These are phyloP conservation scores for Rousettus leschenaultii DNA, from an alignment of 2,113 vertebrate genomes.

Conservation along the genomic window DNA sequence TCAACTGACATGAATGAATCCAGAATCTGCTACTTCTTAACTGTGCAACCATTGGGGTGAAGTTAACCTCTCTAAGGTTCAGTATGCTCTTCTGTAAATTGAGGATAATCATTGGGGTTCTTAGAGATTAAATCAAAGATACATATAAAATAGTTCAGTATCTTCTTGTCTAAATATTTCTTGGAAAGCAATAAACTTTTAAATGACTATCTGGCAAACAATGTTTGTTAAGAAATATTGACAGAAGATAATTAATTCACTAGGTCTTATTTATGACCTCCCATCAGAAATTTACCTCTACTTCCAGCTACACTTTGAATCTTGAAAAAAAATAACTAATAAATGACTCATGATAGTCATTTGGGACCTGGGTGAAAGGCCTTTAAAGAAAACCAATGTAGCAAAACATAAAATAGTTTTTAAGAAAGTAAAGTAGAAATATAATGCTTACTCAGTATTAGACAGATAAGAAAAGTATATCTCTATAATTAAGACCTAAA, in stretches of 20 bases:
- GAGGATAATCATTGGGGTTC: neutral
- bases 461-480: neutral
- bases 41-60: neutral
- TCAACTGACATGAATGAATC: neutral
- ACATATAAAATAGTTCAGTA: neutral
- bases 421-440: neutral
- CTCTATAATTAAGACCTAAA: neutral
- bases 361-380: neutral
- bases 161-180: neutral
- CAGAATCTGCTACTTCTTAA: neutral
- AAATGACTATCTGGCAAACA: neutral
- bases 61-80: neutral
- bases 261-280: neutral
- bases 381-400: neutral
- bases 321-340: neutral
- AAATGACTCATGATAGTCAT: neutral
- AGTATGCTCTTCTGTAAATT: neutral
- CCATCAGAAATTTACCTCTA: neutral
- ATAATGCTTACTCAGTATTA: neutral
- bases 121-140: neutral
- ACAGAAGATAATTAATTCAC: neutral
- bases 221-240: neutral
- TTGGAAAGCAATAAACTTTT: neutral
- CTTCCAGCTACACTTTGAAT: neutral
- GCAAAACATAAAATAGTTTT: neutral